Evolutionary conservation across 2,113 vertebrate genomes (phyloP).

Genomic region (Megaleporinus macrocephalus): DNA sequence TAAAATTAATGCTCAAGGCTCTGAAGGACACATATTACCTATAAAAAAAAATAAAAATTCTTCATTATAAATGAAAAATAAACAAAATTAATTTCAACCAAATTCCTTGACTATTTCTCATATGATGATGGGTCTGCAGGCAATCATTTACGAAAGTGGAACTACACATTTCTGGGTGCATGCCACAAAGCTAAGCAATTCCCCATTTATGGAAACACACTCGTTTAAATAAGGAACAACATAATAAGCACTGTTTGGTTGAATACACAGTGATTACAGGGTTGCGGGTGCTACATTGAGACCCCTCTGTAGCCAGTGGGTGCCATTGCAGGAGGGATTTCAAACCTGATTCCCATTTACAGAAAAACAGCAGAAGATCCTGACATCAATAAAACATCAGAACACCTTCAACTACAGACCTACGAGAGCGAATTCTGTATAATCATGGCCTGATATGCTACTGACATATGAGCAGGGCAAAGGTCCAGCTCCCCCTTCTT

Average conservation of each 20-base stretch:
- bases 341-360: conserved; percentile 6
- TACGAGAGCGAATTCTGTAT: not conserved
- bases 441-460: conserved; percentile 10
- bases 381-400: conserved; percentile 39
- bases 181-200: not conserved
- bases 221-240: not conserved
- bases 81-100: no score
- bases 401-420: conserved; percentile 26
- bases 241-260: not conserved
- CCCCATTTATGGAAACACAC: not conserved
- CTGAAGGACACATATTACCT: no score
- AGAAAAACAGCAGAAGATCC: conserved; percentile 19
- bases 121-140: no score
- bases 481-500: not conserved
- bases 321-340: not conserved
- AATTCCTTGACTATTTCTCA: no score
- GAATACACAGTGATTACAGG: not conserved
- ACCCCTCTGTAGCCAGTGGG: not conserved
- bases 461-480: not conserved
- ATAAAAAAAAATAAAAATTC: no score
- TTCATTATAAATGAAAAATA: no score
- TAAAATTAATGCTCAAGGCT: no score
- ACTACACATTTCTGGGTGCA: no score
- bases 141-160: not conserved
- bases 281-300: not conserved